Base-by-base conservation (phyloP, 1,140 invertebrate genomes). In the Magallana ariakensis region DNA sequence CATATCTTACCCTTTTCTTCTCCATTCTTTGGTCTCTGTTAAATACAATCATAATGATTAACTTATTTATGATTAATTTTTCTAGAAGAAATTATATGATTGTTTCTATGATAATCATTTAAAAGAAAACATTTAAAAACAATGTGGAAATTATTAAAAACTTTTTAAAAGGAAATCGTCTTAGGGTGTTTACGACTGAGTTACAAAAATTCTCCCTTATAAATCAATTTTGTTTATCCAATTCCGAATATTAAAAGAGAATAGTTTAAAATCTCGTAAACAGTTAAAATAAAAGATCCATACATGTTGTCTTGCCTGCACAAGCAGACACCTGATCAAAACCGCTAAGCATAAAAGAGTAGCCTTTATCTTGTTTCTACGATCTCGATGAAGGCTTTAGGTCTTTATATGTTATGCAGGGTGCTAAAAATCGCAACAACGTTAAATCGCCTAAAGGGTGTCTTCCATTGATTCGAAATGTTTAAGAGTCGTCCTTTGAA, bases 371-470 rank as follows among this genome's bases (percentile, higher is more conserved):
- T 70, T 70, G 16, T 5, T 70, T 22, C 19, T 70, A 3, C 22
- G 22, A 4, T 22, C 62, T 70, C n/a, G n/a, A 10, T 22, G 19
- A 10, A n/a, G 5, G 19, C 11, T 9, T 8, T 22, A 7, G n/a
- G 19, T 11, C 62, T 10, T 70, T 70, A 26, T 70, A 70, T 70
- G 26, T 11, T 10, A 8, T 26, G 5, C 19, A 70, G 19, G 62
- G 62, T 26, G 11, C n/a, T 22, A n/a, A n/a, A 26, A 70, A 19
- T 70, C 19, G 16, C 26, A 22, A 70, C 62, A n/a, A 22, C 22
- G 7, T n/a, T 19, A 70, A 70, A 70, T 70, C 62, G 62, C 62
- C 62, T 70, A 26, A 70, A n/a, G n/a, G 62, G 7, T n/a, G 62
- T 19, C 62, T 19, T 70, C 62, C 19, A 70, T 70, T 70, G n/a